Evolutionary conservation across 92 coral and sea anemone genomes (phyloP).

Genomic region (Actinostola sp.): DNA sequence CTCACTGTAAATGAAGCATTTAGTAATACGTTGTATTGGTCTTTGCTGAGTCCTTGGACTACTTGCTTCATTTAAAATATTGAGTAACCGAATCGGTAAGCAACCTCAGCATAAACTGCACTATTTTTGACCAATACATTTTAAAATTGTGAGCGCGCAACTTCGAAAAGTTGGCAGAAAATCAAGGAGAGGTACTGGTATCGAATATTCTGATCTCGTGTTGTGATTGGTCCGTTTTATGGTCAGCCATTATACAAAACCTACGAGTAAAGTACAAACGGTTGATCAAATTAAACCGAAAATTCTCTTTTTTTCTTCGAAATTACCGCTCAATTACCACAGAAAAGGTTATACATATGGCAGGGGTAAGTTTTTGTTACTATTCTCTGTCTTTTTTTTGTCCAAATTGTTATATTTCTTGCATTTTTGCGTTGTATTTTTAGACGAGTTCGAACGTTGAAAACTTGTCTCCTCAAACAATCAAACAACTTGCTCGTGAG

Average conservation of each 20-base stretch:
- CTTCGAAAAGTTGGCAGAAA: background rate
- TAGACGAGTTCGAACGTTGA: slow-evolving; percentile 98
- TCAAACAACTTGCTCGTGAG: slow-evolving; percentile 95
- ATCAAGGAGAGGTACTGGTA: slow-evolving; percentile 16
- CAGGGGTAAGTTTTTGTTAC: slow-evolving; percentile 25
- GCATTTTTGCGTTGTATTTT: slow-evolving; percentile 12
- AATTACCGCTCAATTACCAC: background rate
- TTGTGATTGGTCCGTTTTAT: slow-evolving; percentile 56
- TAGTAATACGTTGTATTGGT: no score
- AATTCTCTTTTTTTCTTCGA: slow-evolving; percentile 4
- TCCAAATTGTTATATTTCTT: background rate
- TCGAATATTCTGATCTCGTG: slow-evolving; percentile 20
- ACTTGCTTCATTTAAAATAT: no score
- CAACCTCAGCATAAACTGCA: no score
- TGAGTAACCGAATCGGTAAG: no score
- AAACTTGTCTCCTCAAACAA: slow-evolving; percentile 97
- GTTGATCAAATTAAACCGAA: slow-evolving; percentile 9
- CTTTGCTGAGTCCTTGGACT: no score
- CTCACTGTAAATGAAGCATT: no score
- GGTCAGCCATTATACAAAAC: slow-evolving; percentile 61
- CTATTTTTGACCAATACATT: background rate
- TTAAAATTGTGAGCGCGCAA: background rate
- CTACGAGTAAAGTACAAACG: slow-evolving; percentile 24
- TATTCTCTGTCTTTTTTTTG: background rate
- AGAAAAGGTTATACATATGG: slow-evolving; percentile 6